phyloP scores from a whole-genome alignment of 2,113 vertebrate species.

The Perognathus longimembris region DNA sequence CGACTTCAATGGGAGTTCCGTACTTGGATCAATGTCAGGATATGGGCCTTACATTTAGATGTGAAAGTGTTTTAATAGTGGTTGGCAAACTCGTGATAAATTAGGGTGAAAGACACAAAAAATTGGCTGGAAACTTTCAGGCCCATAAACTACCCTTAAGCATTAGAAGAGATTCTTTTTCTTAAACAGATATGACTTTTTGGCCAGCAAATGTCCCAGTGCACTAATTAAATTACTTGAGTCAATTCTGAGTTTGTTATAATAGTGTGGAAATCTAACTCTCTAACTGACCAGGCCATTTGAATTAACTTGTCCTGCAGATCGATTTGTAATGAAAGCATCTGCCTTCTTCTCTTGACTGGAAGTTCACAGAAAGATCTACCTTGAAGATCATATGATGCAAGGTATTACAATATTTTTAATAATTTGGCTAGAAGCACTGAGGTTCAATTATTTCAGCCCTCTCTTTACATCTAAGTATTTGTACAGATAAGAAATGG shows the following conservation, averaged over 20 bases:
- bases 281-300: neutral
- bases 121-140: conserved; percentile 73
- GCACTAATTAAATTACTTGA: neutral
- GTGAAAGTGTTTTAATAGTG: conserved; percentile 83
- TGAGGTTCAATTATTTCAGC: conserved; percentile 3
- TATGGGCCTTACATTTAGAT: conserved; percentile 83
- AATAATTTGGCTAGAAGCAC: conserved; percentile 27
- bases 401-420: neutral
- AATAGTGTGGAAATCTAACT: conserved; percentile 13
- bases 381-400: neutral
- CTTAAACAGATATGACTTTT: conserved; percentile 21
- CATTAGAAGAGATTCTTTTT: neutral
- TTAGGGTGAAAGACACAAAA: conserved; percentile 76
- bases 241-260: neutral
- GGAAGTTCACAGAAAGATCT: neutral
- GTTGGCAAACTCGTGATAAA: conserved; percentile 81
- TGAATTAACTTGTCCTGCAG: neutral
- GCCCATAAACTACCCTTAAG: conserved; percentile 33
- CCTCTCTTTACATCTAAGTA: neutral
- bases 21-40: conserved; percentile 83
- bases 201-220: neutral
- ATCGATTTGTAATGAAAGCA: neutral
- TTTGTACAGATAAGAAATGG: neutral
- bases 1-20: conserved; percentile 84
- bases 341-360: neutral